Evolutionary conservation across 2,113 vertebrate genomes (phyloP), one percentile per base, ranked within the genome.

Genomic region (Ochotona curzoniae): DNA sequence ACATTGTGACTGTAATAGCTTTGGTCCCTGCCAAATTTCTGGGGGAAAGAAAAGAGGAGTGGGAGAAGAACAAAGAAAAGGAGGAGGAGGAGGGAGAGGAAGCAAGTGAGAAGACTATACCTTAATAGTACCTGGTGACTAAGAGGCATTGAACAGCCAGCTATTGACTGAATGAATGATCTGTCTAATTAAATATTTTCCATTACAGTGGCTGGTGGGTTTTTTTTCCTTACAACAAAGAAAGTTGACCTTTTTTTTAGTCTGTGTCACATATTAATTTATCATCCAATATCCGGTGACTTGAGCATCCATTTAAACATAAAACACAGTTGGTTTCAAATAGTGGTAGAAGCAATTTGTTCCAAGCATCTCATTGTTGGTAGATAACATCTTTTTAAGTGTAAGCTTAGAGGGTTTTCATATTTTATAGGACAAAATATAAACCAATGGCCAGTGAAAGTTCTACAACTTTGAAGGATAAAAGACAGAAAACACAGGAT

Each of bases 181-280:
- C 79, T 90, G 47, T 74, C 76, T 66, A 83, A 90, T 90, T 76
- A 94, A 93, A 83, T 92, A 93, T 84, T 93, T 96, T 85, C 89
- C 81, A 79, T 89, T 73, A 89, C 74, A 83, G 49, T 91, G 32
- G 71, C 60, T 75, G 76, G 23, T 89, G 69, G 74, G 7, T 0
- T 18, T 82, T 47, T 71, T 69, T 80, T 32, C 35, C 83, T 81
- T 81, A n/a, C 66, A 79, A 87, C 63, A 91, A 91, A 86, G 83
- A 93, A 90, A 94, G 47, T 61, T 94, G 91, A 94, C 83, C 76
- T 93, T 93, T 74, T 76, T 96, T 96, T 88, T 73, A 6, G 35
- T 92, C 69, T 61, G 44, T 60, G 83, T 76, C 88, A 89, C 85
- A 44, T 93, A 75, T 91, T 86, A 89, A 91, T 89, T 93, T 93